Percentiles rank a stretch among this genome's conserved stretches.
Evolutionary conservation across 2,888 invertebrate species (phyloP).

Genomic region (Helicoverpa assulta): DNA sequence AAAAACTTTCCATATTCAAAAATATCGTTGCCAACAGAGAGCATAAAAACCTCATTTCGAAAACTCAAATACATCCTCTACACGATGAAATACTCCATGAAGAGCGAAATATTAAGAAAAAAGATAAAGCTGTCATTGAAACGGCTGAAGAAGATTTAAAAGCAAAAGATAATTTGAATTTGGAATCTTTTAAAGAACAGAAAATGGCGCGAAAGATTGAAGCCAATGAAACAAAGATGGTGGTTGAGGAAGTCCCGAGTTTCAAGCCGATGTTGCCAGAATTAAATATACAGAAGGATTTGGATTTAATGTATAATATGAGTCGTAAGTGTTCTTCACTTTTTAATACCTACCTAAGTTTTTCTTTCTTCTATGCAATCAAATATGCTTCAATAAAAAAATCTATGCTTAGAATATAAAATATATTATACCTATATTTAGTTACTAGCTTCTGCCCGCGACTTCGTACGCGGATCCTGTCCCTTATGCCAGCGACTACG

Average conservation of each 20-base stretch:
- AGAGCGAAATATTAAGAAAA: conserved; percentile 83
- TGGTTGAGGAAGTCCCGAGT: conserved; percentile 42
- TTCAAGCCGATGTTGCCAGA: conserved; percentile 82
- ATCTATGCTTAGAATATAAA: no score
- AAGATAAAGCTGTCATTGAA: conserved; percentile 76
- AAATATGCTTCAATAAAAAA: no score
- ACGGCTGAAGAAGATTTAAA: conserved; percentile 1
- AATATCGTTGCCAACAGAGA: conserved; percentile 77
- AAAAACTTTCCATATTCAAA: conserved; percentile 82
- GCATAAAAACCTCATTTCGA: conserved; percentile 71
- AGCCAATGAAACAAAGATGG: conserved; percentile 6
- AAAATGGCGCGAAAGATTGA: conserved; percentile 4
- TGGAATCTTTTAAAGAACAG: conserved; percentile 14
- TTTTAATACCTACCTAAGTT: background rate
- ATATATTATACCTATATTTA: no score
- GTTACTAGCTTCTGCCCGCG: no score
- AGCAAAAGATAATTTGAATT: background rate
- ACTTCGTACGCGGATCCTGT: no score
- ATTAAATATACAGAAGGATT: conserved; percentile 52
- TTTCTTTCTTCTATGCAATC: no score
- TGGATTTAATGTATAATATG: conserved; percentile 54
- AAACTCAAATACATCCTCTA: conserved; percentile 82
- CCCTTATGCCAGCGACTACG: no score
- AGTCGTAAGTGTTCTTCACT: conserved; percentile 47
- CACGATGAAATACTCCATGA: conserved; percentile 79